Evolutionary conservation across 1,140 invertebrate species (phyloP).

Genomic region (Hylyphantes graminicola): DNA sequence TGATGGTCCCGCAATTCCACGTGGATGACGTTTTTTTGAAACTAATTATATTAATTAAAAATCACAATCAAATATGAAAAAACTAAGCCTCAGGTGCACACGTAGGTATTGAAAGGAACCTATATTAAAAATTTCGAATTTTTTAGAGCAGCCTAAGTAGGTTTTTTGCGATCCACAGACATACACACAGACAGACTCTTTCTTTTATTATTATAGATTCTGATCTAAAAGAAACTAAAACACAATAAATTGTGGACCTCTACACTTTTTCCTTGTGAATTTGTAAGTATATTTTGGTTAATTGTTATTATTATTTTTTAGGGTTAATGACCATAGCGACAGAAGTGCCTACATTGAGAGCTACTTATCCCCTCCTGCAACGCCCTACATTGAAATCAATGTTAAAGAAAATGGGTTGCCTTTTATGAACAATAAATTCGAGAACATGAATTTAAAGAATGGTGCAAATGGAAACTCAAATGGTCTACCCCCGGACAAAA

Average conservation of each 20-base stretch:
- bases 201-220: too few relatives aligned
- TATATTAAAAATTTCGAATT: too few relatives aligned
- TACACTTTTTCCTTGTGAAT: not conserved
- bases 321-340: conserved; percentile 31
- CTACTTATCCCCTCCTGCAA: conserved; percentile 25
- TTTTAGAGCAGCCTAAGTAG: too few relatives aligned
- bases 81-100: too few relatives aligned
- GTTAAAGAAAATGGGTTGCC: conserved; percentile 30
- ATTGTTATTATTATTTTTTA: conserved; percentile 9
- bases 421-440: conserved; percentile 39
- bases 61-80: too few relatives aligned
- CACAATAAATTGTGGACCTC: not conserved
- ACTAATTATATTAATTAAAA: too few relatives aligned
- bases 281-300: not conserved
- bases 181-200: too few relatives aligned
- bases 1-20: too few relatives aligned
- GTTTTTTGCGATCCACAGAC: too few relatives aligned
- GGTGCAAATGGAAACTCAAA: conserved; percentile 3
- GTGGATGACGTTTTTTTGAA: too few relatives aligned
- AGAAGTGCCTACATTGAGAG: conserved; percentile 48
- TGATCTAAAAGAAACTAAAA: too few relatives aligned
- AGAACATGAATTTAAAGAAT: conserved; percentile 32
- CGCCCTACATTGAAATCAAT: conserved; percentile 49
- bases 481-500: conserved; percentile 34
- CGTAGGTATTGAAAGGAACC: too few relatives aligned